Base-by-base conservation (phyloP, 2,888 invertebrate species). In the Lithophane ornitopus region DNA sequence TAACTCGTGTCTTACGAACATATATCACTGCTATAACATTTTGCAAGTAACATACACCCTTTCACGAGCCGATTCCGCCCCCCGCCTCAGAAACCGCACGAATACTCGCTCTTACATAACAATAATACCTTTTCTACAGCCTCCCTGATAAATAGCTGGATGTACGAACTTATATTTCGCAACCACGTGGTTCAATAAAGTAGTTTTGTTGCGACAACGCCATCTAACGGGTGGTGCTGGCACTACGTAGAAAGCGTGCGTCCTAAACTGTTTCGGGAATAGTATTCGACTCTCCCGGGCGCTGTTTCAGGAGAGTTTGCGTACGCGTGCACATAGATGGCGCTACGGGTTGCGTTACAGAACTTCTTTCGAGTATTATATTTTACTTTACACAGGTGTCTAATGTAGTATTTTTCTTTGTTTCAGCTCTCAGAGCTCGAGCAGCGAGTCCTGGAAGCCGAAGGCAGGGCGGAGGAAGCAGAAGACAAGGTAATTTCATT, bases 381-480 rank as follows among this genome's bases (percentile, higher is more conserved):
- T 34, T 81, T 70, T 65, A 26, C 70, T 71, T 52, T 22, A 69
- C 2, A 59, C 39, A 46, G 54, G 70, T 71, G 65, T 74, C n/a
- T 79, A 74, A 82, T 65, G 62, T 68, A 67, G 70, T 54, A 28
- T 78, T 78, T 81, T 82, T 89, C 86, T 90, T 94, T 94, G 93
- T 98, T 98, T 84, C 97, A 99, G 99, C 98, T 99, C 97, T 98
- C 98, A 94, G 99, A 99, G 97, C 97, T 99, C 96, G 99, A 99
- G 96, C 98, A 98, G 94, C 97, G 99, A 91, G 98, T 99, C 93
- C 97, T 98, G 95, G 99, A 99, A 95, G 99, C 99, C 89, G 99
- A 99, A 96, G 98, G 98, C 90, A 97, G 99, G 90, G 99, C 99
- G 71, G 99, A 99, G 93, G 98, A 98, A 95, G 99, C 99, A 83